phyloP scores from a whole-genome alignment of 2,113 vertebrate species.

The Elanoides forficatus region DNA sequence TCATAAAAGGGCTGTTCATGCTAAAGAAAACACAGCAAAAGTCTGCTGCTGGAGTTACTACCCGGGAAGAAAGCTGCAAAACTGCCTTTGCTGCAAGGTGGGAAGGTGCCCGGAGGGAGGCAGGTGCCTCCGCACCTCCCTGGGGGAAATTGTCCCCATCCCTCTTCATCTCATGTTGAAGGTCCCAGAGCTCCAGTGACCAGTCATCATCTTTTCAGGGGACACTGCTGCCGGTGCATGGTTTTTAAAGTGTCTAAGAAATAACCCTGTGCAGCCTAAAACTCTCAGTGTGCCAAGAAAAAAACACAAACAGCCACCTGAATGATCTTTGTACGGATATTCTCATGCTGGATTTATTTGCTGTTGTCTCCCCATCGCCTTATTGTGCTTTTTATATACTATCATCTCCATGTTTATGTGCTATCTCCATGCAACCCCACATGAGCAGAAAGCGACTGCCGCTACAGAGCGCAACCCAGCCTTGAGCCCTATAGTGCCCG shows the following conservation, averaged over 20 bases:
- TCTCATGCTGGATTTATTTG: not conserved
- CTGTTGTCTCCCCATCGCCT: not conserved
- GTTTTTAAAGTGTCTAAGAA: not conserved
- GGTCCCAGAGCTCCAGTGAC: not conserved
- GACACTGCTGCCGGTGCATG: not conserved
- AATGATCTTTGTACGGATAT: not conserved
- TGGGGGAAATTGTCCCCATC: not conserved
- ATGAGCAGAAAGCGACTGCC: not conserved
- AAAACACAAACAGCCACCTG: not conserved
- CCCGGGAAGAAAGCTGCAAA: not conserved
- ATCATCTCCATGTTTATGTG: not conserved
- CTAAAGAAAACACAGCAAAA: not conserved
- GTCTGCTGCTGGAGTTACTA: constrained; percentile 21
- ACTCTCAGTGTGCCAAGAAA: not conserved
- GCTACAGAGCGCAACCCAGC: not conserved
- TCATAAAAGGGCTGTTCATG: not conserved
- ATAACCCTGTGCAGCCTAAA: not conserved
- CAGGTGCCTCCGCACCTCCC: not conserved
- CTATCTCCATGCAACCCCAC: not conserved
- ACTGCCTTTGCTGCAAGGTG: not conserved
- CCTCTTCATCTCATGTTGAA: not conserved
- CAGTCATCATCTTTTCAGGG: not conserved
- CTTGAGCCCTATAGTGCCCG: not conserved
- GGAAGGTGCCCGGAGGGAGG: not conserved
- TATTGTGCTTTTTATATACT: not conserved